These are phyloP conservation scores for Gerris lacustris DNA, from an alignment of 2,888 invertebrate genomes.

Conservation along the genomic window DNA sequence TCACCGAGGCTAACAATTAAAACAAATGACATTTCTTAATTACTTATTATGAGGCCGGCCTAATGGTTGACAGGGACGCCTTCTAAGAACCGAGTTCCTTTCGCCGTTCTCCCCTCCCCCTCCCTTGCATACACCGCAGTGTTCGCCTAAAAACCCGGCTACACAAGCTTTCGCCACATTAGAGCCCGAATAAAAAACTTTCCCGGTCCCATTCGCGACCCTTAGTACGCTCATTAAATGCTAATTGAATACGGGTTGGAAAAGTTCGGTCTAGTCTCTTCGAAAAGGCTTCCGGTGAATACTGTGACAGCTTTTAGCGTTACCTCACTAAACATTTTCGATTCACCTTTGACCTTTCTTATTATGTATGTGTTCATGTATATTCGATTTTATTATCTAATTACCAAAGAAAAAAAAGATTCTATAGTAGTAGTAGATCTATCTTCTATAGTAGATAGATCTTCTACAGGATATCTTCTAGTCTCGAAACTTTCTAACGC, in stretches of 20 bases:
- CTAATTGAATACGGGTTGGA: neutral
- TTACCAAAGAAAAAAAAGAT: too few species aligned
- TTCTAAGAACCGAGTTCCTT: conserved; percentile 7
- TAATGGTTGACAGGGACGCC: conserved; percentile 20
- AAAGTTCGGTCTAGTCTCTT: too few species aligned
- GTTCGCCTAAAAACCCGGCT: neutral
- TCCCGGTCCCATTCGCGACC: neutral
- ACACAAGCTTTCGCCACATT: neutral
- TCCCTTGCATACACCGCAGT: conserved; percentile 10
- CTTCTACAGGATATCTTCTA: too few species aligned
- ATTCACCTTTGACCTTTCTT: too few species aligned
- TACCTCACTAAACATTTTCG: too few species aligned
- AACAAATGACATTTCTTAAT: conserved; percentile 33
- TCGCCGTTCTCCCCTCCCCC: conserved; percentile 13
- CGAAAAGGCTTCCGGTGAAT: too few species aligned
- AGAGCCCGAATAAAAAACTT: conserved; percentile 7
- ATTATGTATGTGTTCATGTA: too few species aligned
- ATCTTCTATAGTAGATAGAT: too few species aligned
- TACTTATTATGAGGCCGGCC: conserved; percentile 31
- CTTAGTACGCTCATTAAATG: neutral
- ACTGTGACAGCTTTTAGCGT: too few species aligned
- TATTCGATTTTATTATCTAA: too few species aligned
- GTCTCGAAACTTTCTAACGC: too few species aligned
- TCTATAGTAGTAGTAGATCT: too few species aligned
- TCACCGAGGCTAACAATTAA: conserved; percentile 31